These are phyloP conservation scores for Allolobophora icterica DNA, from an alignment of 2,888 invertebrate species.

Conservation along the genomic window DNA sequence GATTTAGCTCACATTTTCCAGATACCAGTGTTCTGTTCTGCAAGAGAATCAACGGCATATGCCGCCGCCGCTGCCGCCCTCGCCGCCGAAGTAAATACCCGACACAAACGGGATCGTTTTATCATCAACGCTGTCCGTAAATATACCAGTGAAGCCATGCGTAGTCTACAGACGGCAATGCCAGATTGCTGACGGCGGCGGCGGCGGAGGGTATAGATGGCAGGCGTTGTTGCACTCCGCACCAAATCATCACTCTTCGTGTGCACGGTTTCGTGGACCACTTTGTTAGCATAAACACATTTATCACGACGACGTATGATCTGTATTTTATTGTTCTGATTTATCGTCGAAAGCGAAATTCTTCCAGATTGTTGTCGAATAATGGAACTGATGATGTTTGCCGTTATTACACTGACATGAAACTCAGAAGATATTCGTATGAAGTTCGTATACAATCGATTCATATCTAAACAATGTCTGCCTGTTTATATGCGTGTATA, in stretches of 20 bases:
- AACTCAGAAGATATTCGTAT: not conserved
- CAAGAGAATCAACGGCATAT: not conserved
- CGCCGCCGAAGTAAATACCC: not conserved
- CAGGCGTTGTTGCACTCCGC: not conserved
- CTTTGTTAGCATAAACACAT: conserved; percentile 17
- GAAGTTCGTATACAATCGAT: not conserved
- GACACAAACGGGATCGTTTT: conserved; percentile 11
- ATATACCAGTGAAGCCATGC: not conserved
- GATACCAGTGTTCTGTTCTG: not conserved
- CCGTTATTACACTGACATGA: not conserved
- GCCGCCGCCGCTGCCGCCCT: not conserved
- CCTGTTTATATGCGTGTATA: not conserved
- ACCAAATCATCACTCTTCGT: conserved; percentile 8
- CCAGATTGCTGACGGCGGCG: conserved; percentile 14
- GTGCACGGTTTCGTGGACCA: not conserved
- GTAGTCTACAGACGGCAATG: not conserved
- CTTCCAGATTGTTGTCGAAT: not conserved
- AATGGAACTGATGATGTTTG: not conserved
- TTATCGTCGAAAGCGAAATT: conserved; percentile 17
- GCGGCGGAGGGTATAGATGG: not conserved
- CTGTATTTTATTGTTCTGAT: not conserved
- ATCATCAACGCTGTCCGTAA: not conserved
- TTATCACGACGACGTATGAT: not conserved
- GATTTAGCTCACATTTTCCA: conserved; percentile 11
- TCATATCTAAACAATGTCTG: not conserved